Conservation (phyloP, 2,888 invertebrate genomes). For the Eugnorisma glareosa region DNA sequence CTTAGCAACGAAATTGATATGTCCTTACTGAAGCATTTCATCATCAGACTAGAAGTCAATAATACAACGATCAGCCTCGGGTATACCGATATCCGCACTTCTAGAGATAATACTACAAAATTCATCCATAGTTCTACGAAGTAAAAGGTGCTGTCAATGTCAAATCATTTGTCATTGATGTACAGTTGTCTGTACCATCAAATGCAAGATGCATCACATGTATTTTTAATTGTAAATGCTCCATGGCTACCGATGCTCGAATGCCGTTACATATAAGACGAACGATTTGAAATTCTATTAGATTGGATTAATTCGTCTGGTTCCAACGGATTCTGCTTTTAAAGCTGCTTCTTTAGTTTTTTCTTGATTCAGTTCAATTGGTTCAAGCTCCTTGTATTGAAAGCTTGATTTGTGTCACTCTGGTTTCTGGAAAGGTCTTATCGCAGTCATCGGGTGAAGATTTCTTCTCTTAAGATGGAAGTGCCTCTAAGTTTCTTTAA, state of each 20-base stretch:
- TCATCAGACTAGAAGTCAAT: neutral
- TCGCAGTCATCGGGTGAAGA: neutral
- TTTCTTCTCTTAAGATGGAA: neutral
- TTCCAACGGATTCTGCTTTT: slow-evolving; percentile 29
- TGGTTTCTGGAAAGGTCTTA: neutral
- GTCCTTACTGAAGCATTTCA: neutral
- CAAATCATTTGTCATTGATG: slow-evolving; percentile 12
- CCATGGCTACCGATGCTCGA: slow-evolving; percentile 33
- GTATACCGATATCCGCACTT: neutral
- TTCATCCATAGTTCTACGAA: neutral
- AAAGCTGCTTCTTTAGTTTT: slow-evolving; percentile 10
- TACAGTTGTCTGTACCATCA: slow-evolving; percentile 10
- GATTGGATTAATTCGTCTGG: slow-evolving; percentile 34
- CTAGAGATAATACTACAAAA: neutral
- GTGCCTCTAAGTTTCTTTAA: too few species aligned
- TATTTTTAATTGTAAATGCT: slow-evolving; percentile 66
- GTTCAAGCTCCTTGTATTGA: slow-evolving; percentile 10
- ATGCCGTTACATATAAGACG: slow-evolving; percentile 58
- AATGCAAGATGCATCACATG: slow-evolving; percentile 53
- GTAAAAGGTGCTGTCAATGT: neutral
- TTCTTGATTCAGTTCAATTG: slow-evolving; percentile 16
- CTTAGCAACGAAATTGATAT: neutral
- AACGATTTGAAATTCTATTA: slow-evolving; percentile 66
- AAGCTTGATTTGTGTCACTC: neutral
- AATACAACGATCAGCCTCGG: neutral